Base-by-base conservation (phyloP, 2,888 invertebrate species). In the Clusia tigrina region DNA sequence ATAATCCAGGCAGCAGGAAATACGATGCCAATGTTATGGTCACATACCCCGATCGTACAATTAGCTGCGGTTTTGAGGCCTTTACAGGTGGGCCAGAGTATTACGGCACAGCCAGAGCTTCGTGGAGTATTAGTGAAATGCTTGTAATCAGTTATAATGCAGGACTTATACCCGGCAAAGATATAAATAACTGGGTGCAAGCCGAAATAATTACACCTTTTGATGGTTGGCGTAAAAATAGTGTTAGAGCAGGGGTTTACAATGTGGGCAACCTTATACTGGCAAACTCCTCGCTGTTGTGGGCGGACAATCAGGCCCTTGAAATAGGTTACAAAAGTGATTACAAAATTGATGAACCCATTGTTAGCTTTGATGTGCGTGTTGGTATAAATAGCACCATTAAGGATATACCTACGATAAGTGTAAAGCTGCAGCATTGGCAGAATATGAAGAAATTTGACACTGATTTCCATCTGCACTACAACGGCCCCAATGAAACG, bases 31-130 rank as follows among this genome's bases (percentile, higher is more conserved):
- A 88, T 38, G 80, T 90, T 22, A 86, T 88, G 42, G 71, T 93
- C 15, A 89, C 90, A 62, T 94, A 93, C 80, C 94, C 94, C 0
- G 92, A 92, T 1, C 86, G 91, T 26, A 87, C 90, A 48, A 86
- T 93, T 26, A 89, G 88, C 63, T 91, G 89, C 38, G 87, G 89
- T 46, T 90, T 90, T 67, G 86, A 89, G 64, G 85, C 91, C 48
- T 78, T 75, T 37, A 76, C 78, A 0, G 80, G 77, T 2, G 81
- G 81, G 0, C 82, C 84, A 0, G 76, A 77, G 6, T 83, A 82
- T 63, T 70, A 74, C 73, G 87, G 82, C 58, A 82, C 83, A 69
- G 85, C 88, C 0, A 86, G 87, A 20, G 83, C 91, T 72, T 89
- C 91, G 1, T 94, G 93, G 93, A 89, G 88, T 62, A 86, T 87